Evolutionary conservation across 2,888 invertebrate species (phyloP).

Genomic region (Napeogenes sylphis): DNA sequence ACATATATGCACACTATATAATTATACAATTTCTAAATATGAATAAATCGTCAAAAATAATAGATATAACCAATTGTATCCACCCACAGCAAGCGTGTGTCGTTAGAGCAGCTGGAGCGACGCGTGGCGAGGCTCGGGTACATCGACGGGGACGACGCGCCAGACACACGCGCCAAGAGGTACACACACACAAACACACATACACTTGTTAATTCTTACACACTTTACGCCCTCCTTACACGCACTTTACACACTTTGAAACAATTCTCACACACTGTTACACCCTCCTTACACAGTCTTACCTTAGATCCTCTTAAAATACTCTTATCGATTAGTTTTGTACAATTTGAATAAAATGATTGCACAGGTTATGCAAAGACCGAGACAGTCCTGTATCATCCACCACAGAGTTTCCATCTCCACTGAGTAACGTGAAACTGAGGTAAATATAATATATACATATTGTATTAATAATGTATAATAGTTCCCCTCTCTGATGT

Average conservation of each 20-base stretch:
- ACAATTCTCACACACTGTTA: no score
- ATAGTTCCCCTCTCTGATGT: constrained; percentile 2
- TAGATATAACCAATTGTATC: no score
- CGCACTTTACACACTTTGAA: no score
- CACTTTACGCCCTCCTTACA: no score
- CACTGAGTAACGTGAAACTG: constrained; percentile 57
- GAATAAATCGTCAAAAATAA: no score
- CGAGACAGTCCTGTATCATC: constrained; percentile 61
- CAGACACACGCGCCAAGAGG: constrained; percentile 48
- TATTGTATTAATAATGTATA: constrained; percentile 12
- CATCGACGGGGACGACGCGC: constrained; percentile 79
- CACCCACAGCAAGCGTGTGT: constrained; percentile 69
- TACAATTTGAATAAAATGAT: no score
- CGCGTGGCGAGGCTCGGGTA: constrained; percentile 87
- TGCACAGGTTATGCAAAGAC: constrained; percentile 66
- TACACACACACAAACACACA: constrained; percentile 6
- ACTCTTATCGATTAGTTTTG: background rate
- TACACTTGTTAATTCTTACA: background rate
- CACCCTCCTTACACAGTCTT: no score
- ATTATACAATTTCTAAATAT: background rate
- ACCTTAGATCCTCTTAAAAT: no score
- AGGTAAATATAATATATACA: constrained; percentile 46
- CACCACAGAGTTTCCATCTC: constrained; percentile 50
- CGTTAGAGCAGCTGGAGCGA: constrained; percentile 80
- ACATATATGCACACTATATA: no score